phyloP scores from a whole-genome alignment of 1,140 invertebrate genomes.

The Atta colombica region DNA sequence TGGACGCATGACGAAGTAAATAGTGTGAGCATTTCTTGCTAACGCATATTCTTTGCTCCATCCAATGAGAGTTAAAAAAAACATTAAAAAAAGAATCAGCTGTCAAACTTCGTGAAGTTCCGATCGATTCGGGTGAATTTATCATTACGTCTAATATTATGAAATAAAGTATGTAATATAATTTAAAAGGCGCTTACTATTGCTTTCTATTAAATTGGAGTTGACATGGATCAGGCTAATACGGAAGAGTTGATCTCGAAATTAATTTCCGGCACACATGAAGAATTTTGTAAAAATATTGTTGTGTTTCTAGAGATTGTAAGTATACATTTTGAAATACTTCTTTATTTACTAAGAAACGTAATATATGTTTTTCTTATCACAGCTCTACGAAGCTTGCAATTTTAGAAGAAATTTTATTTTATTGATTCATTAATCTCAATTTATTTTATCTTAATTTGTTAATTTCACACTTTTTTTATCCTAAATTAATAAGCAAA shows the following conservation, averaged over 20 bases:
- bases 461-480: neutral
- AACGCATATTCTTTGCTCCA: neutral
- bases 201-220: neutral
- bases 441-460: neutral
- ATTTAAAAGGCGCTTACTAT: neutral
- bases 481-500: neutral
- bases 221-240: conserved; percentile 30
- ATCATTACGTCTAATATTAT: neutral
- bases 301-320: conserved; percentile 79
- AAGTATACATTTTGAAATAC: conserved; percentile 61
- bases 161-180: conserved; percentile 26
- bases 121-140: neutral
- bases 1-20: neutral
- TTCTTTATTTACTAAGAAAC: conserved; percentile 16
- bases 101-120: conserved; percentile 4
- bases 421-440: neutral
- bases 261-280: conserved; percentile 70
- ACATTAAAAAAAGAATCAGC: neutral
- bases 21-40: neutral
- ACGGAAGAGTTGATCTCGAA: conserved; percentile 74
- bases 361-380: neutral
- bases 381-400: neutral
- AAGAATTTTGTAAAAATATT: conserved; percentile 75
- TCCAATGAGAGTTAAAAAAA: neutral
- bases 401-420: conserved; percentile 36